These are phyloP conservation scores for Erithacus rubecula DNA, from an alignment of 2,797 vertebrate species.

Conservation along the genomic window DNA sequence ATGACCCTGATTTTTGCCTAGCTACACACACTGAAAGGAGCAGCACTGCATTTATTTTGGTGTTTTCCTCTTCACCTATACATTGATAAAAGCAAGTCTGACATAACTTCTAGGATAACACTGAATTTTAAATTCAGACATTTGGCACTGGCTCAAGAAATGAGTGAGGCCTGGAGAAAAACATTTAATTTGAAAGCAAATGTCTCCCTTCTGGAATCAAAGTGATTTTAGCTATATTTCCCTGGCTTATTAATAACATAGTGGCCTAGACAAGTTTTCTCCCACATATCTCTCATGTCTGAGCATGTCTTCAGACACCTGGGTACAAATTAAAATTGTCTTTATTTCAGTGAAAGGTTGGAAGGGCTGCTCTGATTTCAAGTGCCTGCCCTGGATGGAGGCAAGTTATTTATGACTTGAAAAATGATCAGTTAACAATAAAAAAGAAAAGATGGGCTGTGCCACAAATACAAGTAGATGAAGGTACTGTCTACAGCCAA, in stretches of 20 bases:
- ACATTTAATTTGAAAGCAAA: background rate
- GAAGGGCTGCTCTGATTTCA: background rate
- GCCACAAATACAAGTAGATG: background rate
- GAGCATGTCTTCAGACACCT: background rate
- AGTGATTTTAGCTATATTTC: background rate
- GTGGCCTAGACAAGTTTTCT: background rate
- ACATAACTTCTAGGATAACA: background rate
- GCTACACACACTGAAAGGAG: background rate
- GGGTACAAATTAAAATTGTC: background rate
- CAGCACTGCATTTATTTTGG: background rate
- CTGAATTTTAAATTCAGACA: conserved; percentile 11
- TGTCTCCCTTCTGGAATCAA: background rate
- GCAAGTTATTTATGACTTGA: background rate
- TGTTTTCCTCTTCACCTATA: background rate
- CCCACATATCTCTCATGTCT: background rate
- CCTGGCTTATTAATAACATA: background rate
- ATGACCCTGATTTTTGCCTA: background rate
- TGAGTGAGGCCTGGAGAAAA: background rate
- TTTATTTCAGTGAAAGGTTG: background rate
- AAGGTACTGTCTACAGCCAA: background rate
- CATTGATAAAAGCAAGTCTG: background rate
- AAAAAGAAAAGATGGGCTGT: background rate
- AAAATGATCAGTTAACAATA: background rate
- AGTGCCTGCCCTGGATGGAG: background rate
- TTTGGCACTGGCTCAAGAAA: background rate